These are phyloP conservation scores for Alentia gelatinosa DNA, from an alignment of 2,888 invertebrate genomes.

Conservation along the genomic window DNA sequence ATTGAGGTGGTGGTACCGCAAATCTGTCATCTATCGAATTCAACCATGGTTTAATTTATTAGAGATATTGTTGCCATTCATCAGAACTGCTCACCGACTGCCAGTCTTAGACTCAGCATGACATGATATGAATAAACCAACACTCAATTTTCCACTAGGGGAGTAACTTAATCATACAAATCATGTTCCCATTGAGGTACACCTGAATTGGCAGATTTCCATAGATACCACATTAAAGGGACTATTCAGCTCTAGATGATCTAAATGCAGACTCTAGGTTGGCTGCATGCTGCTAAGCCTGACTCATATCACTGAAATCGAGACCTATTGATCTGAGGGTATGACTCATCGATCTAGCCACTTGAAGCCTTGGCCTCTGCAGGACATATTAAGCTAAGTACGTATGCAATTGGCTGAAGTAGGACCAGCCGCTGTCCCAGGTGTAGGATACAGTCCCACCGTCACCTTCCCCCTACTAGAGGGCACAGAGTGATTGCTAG, in stretches of 20 bases:
- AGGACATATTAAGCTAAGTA: background rate
- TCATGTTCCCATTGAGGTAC: background rate
- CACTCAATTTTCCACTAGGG: no score
- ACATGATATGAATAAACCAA: no score
- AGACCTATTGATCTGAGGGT: background rate
- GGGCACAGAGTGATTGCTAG: no score
- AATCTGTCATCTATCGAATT: no score
- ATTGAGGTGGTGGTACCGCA: no score
- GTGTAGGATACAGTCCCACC: slow-evolving; percentile 4
- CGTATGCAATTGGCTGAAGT: background rate
- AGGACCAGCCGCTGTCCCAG: background rate
- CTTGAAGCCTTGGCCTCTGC: background rate
- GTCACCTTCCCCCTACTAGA: no score
- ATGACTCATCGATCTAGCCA: background rate
- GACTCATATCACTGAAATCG: background rate
- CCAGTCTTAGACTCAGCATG: no score
- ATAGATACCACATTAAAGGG: background rate
- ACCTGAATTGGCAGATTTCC: background rate
- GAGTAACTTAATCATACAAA: background rate
- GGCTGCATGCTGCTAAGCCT: background rate
- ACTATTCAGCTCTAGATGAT: background rate
- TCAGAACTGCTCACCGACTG: no score
- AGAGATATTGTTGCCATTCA: no score
- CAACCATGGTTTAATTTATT: no score
- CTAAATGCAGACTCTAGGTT: background rate